A percentile compares a stretch with the other conserved stretches of the same genome.
Conservation (phyloP, 2,888 invertebrate genomes). For the Coelopa pilipes region DNA sequence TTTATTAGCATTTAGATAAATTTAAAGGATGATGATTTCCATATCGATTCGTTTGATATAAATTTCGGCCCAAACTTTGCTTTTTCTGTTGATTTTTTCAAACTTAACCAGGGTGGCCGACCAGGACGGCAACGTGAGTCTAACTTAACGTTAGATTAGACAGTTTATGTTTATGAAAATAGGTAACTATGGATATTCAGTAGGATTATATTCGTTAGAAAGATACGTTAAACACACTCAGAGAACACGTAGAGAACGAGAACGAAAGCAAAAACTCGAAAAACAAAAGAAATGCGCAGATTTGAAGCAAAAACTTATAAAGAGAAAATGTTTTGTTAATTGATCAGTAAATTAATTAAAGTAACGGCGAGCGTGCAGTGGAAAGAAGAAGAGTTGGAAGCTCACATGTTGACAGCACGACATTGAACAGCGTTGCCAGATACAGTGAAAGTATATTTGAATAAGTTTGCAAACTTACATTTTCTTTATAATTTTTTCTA, state of each 20-base stretch:
- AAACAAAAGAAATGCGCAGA: background rate
- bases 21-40: conserved; percentile 28
- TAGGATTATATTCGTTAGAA: background rate
- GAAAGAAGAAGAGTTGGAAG: background rate
- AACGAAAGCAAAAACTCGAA: background rate
- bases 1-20: background rate
- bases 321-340: no score
- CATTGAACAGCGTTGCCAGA: conserved; percentile 14
- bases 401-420: conserved; percentile 3
- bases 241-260: background rate
- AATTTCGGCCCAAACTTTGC: conserved; percentile 24
- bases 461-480: conserved; percentile 56
- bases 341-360: background rate
- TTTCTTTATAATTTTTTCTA: conserved; percentile 55
- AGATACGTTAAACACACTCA: background rate
- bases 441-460: conserved; percentile 15
- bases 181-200: no score
- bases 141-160: background rate
- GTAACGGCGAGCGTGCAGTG: background rate
- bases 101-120: conserved; percentile 12
- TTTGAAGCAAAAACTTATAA: background rate
- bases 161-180: background rate
- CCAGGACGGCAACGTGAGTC: background rate
- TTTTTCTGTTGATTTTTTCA: conserved; percentile 34
- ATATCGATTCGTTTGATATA: conserved; percentile 9